Base-by-base conservation (phyloP, 92 coral and sea anemone genomes). In the Diadumene lineata region DNA sequence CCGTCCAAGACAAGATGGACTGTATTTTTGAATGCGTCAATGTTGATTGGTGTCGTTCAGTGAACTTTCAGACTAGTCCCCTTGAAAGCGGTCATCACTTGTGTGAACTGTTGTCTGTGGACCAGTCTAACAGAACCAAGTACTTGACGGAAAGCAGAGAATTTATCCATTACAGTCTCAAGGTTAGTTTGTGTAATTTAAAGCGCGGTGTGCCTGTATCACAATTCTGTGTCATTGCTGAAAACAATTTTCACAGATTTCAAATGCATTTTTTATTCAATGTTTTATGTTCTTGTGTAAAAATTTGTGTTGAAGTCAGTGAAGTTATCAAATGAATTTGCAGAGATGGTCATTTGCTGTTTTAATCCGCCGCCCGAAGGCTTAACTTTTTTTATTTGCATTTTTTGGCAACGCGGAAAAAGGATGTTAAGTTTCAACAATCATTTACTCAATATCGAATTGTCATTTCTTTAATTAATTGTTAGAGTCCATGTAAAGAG, bases 141-240 rank as follows among this genome's bases (percentile, higher is more conserved):
- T 50, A 30, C n/a, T 68, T 82, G 58, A 48, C 7, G 0, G 44
- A 25, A 25, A 74, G 72, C 30, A 56, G 34, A 55, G 61, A 44
- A 21, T 82, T 68, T 48, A 23, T 56, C 58, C 81, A 82, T 61
- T 75, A 29, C 76, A 82, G 86, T 22, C 27, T 75, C 1, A 68
- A 68, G 72, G 86, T 82, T 43, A 9, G 60, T n/a, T 18, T 4
- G 25, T 56, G 13, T n/a, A n/a, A n/a, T n/a, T n/a, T n/a, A n/a
- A n/a, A n/a, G n/a, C n/a, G n/a, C n/a, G n/a, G n/a, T n/a, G n/a
- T n/a, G n/a, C n/a, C n/a, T n/a, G n/a, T n/a, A n/a, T n/a, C n/a
- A n/a, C n/a, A 21, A 38, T 38, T 6, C 48, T 38, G 48, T 38
- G 6, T 13, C 13, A 38, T 13, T 38, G 48, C 7, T 38, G 13